phyloP scores from a whole-genome alignment of 2,888 invertebrate species.

The Standfussiana lucernea region DNA sequence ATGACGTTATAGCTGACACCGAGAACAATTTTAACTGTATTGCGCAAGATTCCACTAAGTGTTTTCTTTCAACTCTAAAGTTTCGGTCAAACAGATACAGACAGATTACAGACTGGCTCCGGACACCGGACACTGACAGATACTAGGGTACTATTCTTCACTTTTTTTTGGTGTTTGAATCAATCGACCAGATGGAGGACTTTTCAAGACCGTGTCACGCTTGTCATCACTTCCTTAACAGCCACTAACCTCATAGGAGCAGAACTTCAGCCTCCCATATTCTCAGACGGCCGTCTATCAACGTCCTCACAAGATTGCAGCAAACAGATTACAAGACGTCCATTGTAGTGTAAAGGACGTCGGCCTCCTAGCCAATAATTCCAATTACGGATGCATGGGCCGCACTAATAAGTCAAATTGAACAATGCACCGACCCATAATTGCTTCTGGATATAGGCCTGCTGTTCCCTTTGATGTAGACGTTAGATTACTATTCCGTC shows the following conservation, averaged over 20 bases:
- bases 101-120: not conserved
- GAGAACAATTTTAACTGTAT: not conserved
- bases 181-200: not conserved
- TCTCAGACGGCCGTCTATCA: constrained; percentile 34
- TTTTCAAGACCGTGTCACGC: not conserved
- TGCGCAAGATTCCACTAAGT: not conserved
- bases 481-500: constrained; percentile 10
- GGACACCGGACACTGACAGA: not conserved
- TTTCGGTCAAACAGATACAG: not conserved
- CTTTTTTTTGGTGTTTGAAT: not conserved
- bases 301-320: constrained; percentile 68
- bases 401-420: constrained; percentile 87
- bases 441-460: constrained; percentile 75
- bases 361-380: constrained; percentile 77
- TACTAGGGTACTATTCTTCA: not conserved
- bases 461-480: constrained; percentile 53
- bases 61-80: not conserved
- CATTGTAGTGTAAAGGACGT: constrained; percentile 63
- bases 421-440: constrained; percentile 83
- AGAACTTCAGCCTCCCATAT: not conserved
- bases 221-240: not conserved
- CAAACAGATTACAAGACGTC: constrained; percentile 69
- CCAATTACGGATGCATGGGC: constrained; percentile 80
- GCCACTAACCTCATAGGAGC: not conserved
- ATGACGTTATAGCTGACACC: not conserved